phyloP scores from a whole-genome alignment of 2,888 invertebrate species.

The Hemistola chrysoprasaria region DNA sequence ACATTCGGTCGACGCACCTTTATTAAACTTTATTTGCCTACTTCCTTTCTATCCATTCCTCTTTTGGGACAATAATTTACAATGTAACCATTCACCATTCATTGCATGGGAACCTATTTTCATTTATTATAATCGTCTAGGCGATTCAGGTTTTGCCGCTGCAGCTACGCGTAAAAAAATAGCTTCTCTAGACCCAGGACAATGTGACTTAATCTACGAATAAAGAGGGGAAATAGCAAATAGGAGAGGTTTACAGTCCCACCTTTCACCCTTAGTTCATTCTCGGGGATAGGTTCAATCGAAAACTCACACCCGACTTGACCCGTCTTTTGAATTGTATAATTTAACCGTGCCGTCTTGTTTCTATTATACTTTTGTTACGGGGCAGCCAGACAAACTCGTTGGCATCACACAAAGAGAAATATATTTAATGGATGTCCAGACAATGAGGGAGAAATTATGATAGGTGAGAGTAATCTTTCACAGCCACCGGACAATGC shows the following conservation, averaged over 20 bases:
- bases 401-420: slow-evolving; percentile 65
- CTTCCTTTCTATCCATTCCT: slow-evolving; percentile 11
- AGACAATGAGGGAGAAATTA: slow-evolving; percentile 76
- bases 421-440: slow-evolving; percentile 67
- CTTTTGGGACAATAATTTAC: slow-evolving; percentile 9
- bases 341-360: slow-evolving; percentile 66
- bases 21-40: slow-evolving; percentile 3
- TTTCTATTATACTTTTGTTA: slow-evolving; percentile 69
- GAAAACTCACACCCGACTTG: slow-evolving; percentile 47
- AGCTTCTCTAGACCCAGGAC: slow-evolving; percentile 13
- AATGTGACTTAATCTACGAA: slow-evolving; percentile 19
- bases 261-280: slow-evolving; percentile 27
- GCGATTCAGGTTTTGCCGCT: slow-evolving; percentile 25
- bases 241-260: slow-evolving; percentile 24
- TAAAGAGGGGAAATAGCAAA: slow-evolving; percentile 30
- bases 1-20: not conserved
- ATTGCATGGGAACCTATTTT: slow-evolving; percentile 18
- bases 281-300: slow-evolving; percentile 19
- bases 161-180: slow-evolving; percentile 16
- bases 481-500: slow-evolving; percentile 59
- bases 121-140: slow-evolving; percentile 16
- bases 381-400: slow-evolving; percentile 66
- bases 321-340: slow-evolving; percentile 60
- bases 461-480: slow-evolving; percentile 80
- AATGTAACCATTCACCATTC: slow-evolving; percentile 17